Evolutionary conservation across 1,140 invertebrate species (phyloP).

Genomic region (Lepidurus apus): DNA sequence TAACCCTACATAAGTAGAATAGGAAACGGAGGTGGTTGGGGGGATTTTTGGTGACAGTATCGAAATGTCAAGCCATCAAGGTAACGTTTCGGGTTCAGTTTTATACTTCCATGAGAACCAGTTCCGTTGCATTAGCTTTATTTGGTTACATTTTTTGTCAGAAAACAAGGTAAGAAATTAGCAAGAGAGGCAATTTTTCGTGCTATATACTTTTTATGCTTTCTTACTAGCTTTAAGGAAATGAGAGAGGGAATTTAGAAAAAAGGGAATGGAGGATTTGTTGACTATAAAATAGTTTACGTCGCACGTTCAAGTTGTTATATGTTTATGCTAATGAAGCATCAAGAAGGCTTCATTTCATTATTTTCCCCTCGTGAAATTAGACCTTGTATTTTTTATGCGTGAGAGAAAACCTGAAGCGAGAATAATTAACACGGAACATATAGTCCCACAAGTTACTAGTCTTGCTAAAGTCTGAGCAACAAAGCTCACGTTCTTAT

Average conservation of each 20-base stretch:
- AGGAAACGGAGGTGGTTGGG: background rate
- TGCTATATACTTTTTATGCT: background rate
- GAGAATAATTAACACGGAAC: background rate
- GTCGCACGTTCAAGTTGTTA: background rate
- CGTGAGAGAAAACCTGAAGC: background rate
- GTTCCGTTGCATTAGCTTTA: conserved; percentile 1
- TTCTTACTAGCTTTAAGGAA: background rate
- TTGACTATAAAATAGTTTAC: background rate
- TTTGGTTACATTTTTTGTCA: background rate
- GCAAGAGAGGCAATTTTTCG: background rate
- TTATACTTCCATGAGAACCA: background rate
- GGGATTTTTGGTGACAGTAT: background rate
- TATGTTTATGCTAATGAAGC: background rate
- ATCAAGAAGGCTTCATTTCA: background rate
- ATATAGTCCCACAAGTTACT: background rate
- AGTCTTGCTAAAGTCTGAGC: background rate
- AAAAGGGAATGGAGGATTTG: background rate
- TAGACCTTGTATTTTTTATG: background rate
- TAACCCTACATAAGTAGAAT: conserved; percentile 3
- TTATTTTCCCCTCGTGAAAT: background rate
- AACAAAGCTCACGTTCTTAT: background rate
- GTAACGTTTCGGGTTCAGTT: background rate
- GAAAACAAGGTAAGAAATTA: background rate
- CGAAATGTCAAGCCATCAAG: conserved; percentile 1
- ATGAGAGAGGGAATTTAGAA: background rate